phyloP scores from a whole-genome alignment of 2,888 invertebrate species.

The Epinotia nisella region DNA sequence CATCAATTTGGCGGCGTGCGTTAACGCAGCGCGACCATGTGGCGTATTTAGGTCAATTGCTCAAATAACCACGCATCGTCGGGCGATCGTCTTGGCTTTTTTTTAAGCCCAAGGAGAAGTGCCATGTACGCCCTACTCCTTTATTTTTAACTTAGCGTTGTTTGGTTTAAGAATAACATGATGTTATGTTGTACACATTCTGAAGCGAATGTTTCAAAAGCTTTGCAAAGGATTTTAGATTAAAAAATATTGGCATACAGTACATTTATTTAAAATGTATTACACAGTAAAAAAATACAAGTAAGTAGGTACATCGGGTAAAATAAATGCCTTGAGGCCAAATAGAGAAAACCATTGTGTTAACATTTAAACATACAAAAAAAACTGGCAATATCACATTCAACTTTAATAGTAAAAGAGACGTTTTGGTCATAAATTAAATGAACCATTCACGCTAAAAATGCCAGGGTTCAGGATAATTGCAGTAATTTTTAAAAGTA shows the following conservation, averaged over 20 bases:
- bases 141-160: constrained; percentile 56
- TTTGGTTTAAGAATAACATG: constrained; percentile 52
- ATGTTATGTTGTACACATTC: constrained; percentile 32
- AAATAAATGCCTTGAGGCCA: too few relatives aligned
- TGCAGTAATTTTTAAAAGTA: constrained; percentile 56
- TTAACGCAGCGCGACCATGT: constrained; percentile 71
- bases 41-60: constrained; percentile 80
- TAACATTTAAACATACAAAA: background rate
- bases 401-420: background rate
- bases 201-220: background rate
- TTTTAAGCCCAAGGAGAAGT: constrained; percentile 59
- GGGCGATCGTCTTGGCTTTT: constrained; percentile 56
- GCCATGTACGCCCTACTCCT: constrained; percentile 47
- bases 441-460: constrained; percentile 50
- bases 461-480: constrained; percentile 62
- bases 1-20: constrained; percentile 53
- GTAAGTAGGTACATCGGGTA: too few relatives aligned
- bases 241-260: background rate
- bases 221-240: background rate
- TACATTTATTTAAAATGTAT: too few relatives aligned
- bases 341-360: background rate
- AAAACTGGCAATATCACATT: background rate
- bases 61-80: constrained; percentile 70
- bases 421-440: constrained; percentile 15
- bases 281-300: too few relatives aligned